A percentile compares a stretch with the other conserved stretches of the same genome.
Conservation (phyloP, 2,113 vertebrate genomes). For the Phaethornis superciliosus region DNA sequence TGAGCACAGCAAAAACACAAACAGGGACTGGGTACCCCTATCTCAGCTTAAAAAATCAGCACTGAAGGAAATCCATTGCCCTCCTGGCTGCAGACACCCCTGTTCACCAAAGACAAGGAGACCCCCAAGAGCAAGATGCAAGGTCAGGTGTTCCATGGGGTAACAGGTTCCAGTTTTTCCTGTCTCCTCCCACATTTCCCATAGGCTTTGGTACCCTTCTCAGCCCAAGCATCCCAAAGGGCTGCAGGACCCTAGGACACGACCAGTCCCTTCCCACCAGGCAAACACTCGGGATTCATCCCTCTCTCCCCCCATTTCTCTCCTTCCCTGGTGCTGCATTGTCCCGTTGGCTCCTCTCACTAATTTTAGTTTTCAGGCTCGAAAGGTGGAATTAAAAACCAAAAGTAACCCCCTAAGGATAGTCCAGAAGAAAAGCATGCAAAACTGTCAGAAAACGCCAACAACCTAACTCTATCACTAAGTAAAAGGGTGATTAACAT, state of each 20-base stretch:
- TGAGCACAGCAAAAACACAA: accelerated
- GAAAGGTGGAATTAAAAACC: not conserved
- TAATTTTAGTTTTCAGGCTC: not conserved
- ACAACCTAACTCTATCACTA: not conserved
- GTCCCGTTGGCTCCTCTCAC: not conserved
- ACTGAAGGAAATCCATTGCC: accelerated
- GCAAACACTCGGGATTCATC: not conserved
- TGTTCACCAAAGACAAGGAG: not conserved
- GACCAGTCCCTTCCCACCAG: not conserved
- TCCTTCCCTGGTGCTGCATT: not conserved
- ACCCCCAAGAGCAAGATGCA: not conserved
- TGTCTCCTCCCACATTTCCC: not conserved
- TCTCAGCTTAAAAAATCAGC: not conserved
- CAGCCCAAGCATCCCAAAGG: not conserved
- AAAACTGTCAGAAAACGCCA: not conserved
- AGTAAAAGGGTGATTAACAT: not conserved
- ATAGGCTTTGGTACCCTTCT: not conserved
- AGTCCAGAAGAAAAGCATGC: not conserved
- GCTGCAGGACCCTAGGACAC: not conserved
- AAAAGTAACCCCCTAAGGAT: not conserved
- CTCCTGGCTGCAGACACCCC: too few relatives aligned
- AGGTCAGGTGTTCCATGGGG: not conserved
- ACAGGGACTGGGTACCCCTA: not conserved
- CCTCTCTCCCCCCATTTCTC: not conserved
- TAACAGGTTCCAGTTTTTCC: not conserved